phyloP scores from a whole-genome alignment of 2,888 invertebrate species.

The Neria commutata region DNA sequence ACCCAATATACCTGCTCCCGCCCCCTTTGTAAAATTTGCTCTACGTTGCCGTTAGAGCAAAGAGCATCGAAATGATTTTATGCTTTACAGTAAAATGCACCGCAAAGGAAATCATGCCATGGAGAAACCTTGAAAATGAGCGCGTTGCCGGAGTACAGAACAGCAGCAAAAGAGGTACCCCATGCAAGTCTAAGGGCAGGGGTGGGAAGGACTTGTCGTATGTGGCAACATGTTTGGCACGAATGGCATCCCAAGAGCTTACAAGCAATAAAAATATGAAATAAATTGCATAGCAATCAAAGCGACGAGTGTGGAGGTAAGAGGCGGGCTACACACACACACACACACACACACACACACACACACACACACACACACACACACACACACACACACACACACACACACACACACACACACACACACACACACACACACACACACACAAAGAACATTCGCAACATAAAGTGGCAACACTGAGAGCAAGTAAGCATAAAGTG shows the following conservation, averaged over 20 bases:
- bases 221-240: conserved; percentile 25
- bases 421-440: neutral
- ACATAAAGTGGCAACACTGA: neutral
- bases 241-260: no score
- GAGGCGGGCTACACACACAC: conserved; percentile 9
- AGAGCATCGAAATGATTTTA: no score
- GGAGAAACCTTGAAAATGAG: no score
- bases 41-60: no score
- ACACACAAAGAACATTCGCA: neutral
- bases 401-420: conserved; percentile 3
- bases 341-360: conserved; percentile 7
- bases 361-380: conserved; percentile 9
- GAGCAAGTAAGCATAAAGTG: conserved; percentile 14
- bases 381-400: conserved; percentile 4
- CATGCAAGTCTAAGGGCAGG: no score
- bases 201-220: no score
- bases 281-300: neutral
- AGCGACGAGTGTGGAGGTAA: neutral
- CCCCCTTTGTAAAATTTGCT: no score
- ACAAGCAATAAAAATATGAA: conserved; percentile 11
- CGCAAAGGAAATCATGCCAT: no score
- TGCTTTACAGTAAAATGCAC: no score
- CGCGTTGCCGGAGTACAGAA: no score
- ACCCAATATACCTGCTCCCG: no score
- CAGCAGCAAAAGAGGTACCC: no score